Percentiles rank a stretch among this genome's conserved stretches.
These are phyloP conservation scores for Lutjanus campechanus DNA, from an alignment of 2,797 vertebrate genomes.

Conservation along the genomic window DNA sequence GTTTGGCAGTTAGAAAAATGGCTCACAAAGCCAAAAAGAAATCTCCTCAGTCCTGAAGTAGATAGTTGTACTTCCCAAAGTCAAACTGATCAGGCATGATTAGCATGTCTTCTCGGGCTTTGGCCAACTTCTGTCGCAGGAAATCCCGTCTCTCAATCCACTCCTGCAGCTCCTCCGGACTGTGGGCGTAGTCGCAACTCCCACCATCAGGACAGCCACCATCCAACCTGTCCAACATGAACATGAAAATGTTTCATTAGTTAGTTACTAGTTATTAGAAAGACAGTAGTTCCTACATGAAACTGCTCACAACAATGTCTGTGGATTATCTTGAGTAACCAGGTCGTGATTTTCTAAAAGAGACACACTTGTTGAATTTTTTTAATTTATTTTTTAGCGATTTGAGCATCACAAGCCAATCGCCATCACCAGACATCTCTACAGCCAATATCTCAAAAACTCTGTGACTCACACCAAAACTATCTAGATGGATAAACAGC, in stretches of 20 bases:
- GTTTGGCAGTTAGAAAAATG: constrained; percentile 43
- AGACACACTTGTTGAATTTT: too few species aligned
- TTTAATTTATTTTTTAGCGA: too few species aligned
- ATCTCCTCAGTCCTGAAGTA: constrained; percentile 86
- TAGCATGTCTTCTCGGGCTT: constrained; percentile 93
- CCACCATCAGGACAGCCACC: constrained; percentile 88
- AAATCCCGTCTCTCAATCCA: constrained; percentile 92
- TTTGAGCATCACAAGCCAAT: too few species aligned
- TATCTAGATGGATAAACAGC: too few species aligned
- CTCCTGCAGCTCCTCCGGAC: constrained; percentile 92
- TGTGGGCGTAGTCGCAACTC: constrained; percentile 93
- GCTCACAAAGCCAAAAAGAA: not conserved
- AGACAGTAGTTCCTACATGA: too few species aligned
- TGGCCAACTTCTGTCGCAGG: constrained; percentile 91
- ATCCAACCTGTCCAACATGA: constrained; percentile 72
- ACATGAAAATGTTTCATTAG: not conserved
- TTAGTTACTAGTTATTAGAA: not conserved
- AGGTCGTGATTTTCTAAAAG: too few species aligned
- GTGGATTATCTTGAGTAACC: too few species aligned
- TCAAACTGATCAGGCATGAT: constrained; percentile 91
- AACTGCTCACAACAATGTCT: too few species aligned
- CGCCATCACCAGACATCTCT: too few species aligned
- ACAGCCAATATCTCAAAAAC: too few species aligned
- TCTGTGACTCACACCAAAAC: too few species aligned
- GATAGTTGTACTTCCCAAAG: constrained; percentile 97